Evolutionary conservation across 2,888 invertebrate genomes (phyloP).

Genomic region (Andricus curvator): DNA sequence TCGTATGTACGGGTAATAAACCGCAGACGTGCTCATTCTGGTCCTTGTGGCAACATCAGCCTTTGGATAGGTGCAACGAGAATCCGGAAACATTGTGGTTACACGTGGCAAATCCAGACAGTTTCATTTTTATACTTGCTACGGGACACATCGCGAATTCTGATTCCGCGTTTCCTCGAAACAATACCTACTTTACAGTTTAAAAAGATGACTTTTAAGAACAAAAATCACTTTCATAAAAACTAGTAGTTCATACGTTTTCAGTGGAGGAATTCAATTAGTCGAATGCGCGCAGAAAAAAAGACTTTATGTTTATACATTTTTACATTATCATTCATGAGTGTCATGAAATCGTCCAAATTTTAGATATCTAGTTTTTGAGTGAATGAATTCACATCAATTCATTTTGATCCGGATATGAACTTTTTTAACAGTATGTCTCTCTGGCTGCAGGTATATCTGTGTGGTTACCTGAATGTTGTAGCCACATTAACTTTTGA

Average conservation of each 20-base stretch:
- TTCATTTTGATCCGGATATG: too few relatives aligned
- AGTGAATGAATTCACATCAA: too few relatives aligned
- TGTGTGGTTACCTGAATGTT: too few relatives aligned
- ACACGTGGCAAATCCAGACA: not conserved
- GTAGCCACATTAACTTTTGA: too few relatives aligned
- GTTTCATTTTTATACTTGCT: slow-evolving; percentile 36
- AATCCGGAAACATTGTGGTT: slow-evolving; percentile 30
- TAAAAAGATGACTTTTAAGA: not conserved
- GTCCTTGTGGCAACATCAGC: slow-evolving; percentile 24
- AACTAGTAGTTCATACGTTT: not conserved
- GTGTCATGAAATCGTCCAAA: too few relatives aligned
- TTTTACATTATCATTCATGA: too few relatives aligned
- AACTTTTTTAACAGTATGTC: too few relatives aligned
- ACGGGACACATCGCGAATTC: slow-evolving; percentile 4
- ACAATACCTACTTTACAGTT: not conserved
- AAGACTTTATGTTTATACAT: too few relatives aligned
- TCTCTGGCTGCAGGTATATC: too few relatives aligned
- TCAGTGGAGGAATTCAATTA: not conserved
- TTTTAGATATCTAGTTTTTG: too few relatives aligned
- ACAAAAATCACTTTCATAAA: not conserved
- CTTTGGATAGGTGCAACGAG: not conserved
- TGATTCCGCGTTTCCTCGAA: not conserved
- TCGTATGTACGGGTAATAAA: slow-evolving; percentile 22
- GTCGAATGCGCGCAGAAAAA: too few relatives aligned
- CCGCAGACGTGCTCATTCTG: slow-evolving; percentile 21